Percentiles rank a stretch among this genome's conserved stretches.
These are phyloP conservation scores for Itoplectis maculator DNA, from an alignment of 2,888 invertebrate species.

Conservation along the genomic window DNA sequence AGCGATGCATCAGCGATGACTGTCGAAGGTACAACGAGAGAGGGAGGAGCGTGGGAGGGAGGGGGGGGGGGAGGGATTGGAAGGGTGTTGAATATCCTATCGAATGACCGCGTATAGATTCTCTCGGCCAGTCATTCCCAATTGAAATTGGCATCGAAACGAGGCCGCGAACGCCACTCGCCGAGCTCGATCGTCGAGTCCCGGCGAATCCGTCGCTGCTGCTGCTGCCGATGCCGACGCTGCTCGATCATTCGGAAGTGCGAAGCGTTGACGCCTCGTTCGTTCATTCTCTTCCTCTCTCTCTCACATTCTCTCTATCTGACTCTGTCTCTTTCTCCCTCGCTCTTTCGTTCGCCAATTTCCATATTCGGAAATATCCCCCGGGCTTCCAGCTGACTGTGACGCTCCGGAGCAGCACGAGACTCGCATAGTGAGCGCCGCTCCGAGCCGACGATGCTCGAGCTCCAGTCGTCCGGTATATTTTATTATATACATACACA, in stretches of 20 bases:
- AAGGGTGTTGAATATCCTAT: neutral
- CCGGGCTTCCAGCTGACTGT: neutral
- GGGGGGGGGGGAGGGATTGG: neutral
- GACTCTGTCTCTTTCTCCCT: neutral
- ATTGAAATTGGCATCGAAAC: constrained; percentile 52
- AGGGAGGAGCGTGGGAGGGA: neutral
- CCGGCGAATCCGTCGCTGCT: neutral
- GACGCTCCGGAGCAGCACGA: neutral
- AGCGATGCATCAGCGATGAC: constrained; percentile 44
- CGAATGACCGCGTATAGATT: constrained; percentile 48
- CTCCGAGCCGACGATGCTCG: neutral
- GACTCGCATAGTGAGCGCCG: neutral
- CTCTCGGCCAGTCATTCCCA: constrained; percentile 38
- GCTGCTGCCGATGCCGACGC: no score
- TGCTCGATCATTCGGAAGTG: constrained; percentile 58
- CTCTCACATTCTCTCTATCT: no score
- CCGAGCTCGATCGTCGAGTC: constrained; percentile 4
- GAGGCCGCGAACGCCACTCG: constrained; percentile 34
- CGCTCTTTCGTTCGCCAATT: neutral
- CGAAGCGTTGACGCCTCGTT: constrained; percentile 38
- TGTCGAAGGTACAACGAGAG: constrained; percentile 19
- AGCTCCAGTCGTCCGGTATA: neutral
- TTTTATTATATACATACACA: neutral
- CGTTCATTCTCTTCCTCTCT: neutral
- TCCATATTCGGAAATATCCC: constrained; percentile 49